Evolutionary conservation across 2,797 vertebrate species (phyloP).

Genomic region (Scleropages formosus): DNA sequence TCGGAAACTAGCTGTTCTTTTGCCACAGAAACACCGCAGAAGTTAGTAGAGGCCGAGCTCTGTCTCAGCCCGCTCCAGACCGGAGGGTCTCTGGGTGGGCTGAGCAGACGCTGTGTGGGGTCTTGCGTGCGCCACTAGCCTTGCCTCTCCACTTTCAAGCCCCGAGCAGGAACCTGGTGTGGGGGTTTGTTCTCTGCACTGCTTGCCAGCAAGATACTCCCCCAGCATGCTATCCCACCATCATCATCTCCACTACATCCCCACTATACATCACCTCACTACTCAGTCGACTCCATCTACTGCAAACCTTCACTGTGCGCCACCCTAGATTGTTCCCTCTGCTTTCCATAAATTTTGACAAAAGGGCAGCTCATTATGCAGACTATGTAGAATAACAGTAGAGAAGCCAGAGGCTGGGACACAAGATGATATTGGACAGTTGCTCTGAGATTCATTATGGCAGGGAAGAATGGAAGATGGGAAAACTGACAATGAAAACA

Average conservation of each 20-base stretch:
- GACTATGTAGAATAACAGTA: slow-evolving; percentile 54
- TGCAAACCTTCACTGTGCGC: slow-evolving; percentile 1
- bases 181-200: slow-evolving; percentile 53
- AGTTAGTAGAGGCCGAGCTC: slow-evolving; percentile 36
- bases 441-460: not conserved
- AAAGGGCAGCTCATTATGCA: slow-evolving; percentile 48
- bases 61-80: slow-evolving; percentile 11
- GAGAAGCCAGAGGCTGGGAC: not conserved
- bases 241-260: too few relatives aligned
- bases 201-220: slow-evolving; percentile 52
- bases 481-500: not conserved
- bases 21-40: slow-evolving; percentile 31
- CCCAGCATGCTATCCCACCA: not conserved
- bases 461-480: not conserved
- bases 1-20: slow-evolving; percentile 28
- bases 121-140: slow-evolving; percentile 57
- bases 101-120: slow-evolving; percentile 62
- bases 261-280: too few relatives aligned
- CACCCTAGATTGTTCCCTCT: not conserved
- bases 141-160: slow-evolving; percentile 69
- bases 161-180: slow-evolving; percentile 58
- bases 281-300: slow-evolving; percentile 44
- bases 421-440: not conserved
- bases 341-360: slow-evolving; percentile 42
- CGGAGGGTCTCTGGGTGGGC: slow-evolving; percentile 39